phyloP scores from a whole-genome alignment of 2,888 invertebrate genomes.

The Nomada hirtipes region DNA sequence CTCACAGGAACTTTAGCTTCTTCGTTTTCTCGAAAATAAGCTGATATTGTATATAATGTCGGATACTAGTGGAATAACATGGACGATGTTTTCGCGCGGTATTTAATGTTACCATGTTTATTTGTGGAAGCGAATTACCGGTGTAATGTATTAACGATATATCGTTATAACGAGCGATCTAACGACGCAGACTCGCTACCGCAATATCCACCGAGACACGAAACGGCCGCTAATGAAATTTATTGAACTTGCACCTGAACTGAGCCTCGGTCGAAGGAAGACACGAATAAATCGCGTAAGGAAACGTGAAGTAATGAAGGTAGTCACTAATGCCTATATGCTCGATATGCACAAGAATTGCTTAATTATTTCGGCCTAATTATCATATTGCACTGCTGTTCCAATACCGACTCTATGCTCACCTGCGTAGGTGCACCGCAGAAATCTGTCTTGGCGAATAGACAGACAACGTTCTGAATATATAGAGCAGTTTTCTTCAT shows the following conservation, averaged over 20 bases:
- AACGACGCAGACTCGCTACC: conserved; percentile 4
- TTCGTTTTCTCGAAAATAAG: background rate
- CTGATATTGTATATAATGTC: background rate
- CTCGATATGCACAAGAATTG: conserved; percentile 32
- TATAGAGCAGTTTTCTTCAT: conserved; percentile 1
- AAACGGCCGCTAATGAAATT: conserved; percentile 45
- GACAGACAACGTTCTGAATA: background rate
- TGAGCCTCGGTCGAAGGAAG: conserved; percentile 27
- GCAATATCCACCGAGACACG: conserved; percentile 24
- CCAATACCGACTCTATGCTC: conserved; percentile 14
- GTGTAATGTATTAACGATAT: background rate
- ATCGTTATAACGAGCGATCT: background rate
- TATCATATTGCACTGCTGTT: conserved; percentile 33
- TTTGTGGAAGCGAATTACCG: conserved; percentile 1
- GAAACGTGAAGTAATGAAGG: conserved; percentile 40
- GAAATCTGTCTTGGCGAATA: background rate
- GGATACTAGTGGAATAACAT: background rate
- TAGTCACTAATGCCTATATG: conserved; percentile 21
- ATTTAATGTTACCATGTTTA: conserved; percentile 6
- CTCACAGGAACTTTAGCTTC: no score
- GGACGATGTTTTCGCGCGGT: background rate
- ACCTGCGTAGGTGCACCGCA: background rate
- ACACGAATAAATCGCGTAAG: conserved; percentile 41
- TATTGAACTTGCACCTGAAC: conserved; percentile 40
- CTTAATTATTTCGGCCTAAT: conserved; percentile 38